Evolutionary conservation across 2,888 invertebrate genomes (phyloP).

Genomic region (Platycnemis pennipes): DNA sequence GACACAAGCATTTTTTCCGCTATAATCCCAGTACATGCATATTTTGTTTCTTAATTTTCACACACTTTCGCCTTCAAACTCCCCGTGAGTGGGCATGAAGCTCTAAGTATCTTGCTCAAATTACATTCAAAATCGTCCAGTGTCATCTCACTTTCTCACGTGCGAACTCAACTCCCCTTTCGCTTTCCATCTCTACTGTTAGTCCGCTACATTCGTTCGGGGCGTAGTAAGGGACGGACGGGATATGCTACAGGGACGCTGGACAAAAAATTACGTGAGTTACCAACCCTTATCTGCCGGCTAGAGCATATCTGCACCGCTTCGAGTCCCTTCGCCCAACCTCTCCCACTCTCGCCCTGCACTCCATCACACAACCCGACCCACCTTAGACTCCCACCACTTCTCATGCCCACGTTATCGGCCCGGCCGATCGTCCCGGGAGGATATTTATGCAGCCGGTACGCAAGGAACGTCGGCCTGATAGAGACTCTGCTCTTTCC

Average conservation of each 20-base stretch:
- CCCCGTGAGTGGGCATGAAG: no score
- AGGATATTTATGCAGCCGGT: constrained; percentile 59
- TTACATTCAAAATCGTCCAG: not conserved
- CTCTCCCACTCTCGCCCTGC: not conserved
- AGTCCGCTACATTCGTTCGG: not conserved
- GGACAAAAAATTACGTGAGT: constrained; percentile 55
- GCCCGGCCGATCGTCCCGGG: constrained; percentile 44
- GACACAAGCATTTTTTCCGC: no score
- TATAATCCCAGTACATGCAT: no score
- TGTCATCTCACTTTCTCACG: not conserved
- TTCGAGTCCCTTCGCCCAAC: not conserved
- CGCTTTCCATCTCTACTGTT: not conserved
- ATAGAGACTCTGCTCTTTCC: not conserved
- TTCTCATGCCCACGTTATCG: not conserved
- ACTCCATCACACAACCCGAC: not conserved
- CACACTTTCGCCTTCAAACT: no score
- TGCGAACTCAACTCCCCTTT: not conserved
- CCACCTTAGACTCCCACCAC: not conserved
- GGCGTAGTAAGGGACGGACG: not conserved
- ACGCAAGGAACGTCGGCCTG: not conserved
- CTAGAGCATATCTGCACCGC: not conserved
- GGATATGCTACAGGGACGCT: not conserved
- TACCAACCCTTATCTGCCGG: constrained; percentile 51
- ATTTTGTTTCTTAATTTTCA: no score
- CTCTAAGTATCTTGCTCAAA: no score